Conservation (phyloP, 2,888 invertebrate genomes). For the Apamea crenata region DNA sequence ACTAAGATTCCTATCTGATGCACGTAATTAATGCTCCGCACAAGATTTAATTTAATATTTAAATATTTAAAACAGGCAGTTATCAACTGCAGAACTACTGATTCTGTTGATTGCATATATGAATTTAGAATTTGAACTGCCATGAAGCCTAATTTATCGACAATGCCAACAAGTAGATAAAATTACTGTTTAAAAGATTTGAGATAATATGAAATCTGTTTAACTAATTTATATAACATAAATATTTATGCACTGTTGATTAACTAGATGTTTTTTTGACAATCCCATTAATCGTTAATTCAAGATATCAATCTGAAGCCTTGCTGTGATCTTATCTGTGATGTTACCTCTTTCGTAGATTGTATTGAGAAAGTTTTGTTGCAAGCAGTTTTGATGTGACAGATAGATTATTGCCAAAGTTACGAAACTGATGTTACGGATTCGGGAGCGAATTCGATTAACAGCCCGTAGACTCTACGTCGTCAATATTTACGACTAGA, state of each 20-base stretch:
- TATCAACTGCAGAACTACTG: background rate
- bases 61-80: background rate
- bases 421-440: background rate
- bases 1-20: background rate
- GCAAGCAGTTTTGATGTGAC: background rate
- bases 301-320: background rate
- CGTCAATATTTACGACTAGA: conserved; percentile 3
- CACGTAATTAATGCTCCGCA: background rate
- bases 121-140: background rate
- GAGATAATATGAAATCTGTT: background rate
- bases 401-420: background rate
- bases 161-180: conserved; percentile 17
- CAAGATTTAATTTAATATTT: background rate
- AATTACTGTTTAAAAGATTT: background rate
- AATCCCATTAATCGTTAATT: background rate
- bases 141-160: background rate
- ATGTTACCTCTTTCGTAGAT: background rate
- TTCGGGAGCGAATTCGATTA: background rate
- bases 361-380: background rate
- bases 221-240: background rate
- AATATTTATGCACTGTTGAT: background rate
- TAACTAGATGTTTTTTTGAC: background rate
- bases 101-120: conserved; percentile 11
- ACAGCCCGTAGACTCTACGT: background rate
- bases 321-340: background rate